Conservation (phyloP, 2,797 vertebrate genomes). For the Cryptoprocta ferox region DNA sequence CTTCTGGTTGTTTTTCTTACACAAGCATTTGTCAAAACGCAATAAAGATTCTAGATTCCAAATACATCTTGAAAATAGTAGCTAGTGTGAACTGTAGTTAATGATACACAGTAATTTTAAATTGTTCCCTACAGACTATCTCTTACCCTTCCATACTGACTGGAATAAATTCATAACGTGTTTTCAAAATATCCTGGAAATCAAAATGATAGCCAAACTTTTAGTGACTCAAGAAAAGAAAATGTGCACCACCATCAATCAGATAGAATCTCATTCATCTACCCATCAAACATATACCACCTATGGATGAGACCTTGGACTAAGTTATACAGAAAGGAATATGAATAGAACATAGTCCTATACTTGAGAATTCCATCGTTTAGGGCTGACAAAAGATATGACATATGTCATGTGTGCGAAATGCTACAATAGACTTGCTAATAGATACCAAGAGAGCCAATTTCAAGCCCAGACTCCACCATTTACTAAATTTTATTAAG, state of each 20-base stretch:
- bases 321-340: not conserved
- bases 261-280: not conserved
- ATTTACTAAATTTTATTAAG: not conserved
- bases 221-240: not conserved
- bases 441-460: not conserved
- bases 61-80: not conserved
- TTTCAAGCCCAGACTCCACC: not conserved
- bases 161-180: not conserved
- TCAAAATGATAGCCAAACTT: not conserved
- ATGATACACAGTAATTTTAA: not conserved
- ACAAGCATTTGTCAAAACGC: not conserved
- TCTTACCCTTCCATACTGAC: not conserved
- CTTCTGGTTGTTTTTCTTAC: not conserved
- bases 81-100: not conserved
- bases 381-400: not conserved
- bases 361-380: not conserved
- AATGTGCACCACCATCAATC: not conserved
- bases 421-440: not conserved
- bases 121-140: not conserved
- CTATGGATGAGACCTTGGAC: not conserved
- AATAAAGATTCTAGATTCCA: slow-evolving; percentile 1
- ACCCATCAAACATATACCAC: not conserved
- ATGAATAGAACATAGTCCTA: not conserved
- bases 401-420: not conserved
- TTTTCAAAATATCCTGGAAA: not conserved